Conservation (phyloP, 2,888 invertebrate species). For the Melieria picta region DNA sequence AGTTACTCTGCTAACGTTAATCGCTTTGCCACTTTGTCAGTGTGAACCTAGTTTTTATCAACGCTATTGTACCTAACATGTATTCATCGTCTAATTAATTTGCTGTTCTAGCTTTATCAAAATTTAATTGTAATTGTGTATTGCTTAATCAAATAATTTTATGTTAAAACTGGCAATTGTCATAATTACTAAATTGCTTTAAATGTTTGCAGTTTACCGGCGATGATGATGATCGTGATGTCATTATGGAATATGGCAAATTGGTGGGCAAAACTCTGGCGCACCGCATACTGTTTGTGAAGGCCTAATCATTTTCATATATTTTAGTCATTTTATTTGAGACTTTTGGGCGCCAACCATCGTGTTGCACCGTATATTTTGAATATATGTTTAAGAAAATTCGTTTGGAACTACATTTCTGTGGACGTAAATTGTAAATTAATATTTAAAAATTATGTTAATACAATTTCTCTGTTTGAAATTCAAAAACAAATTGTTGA, state of each 20-base stretch:
- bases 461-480: too few species aligned
- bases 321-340: too few species aligned
- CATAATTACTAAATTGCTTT: neutral
- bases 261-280: constrained; percentile 63
- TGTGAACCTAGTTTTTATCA: neutral
- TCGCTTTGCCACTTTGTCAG: neutral
- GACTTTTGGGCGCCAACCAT: too few species aligned
- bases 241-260: constrained; percentile 60
- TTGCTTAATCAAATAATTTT: constrained; percentile 6
- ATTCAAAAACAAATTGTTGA: too few species aligned
- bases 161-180: neutral
- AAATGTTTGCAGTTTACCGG: constrained; percentile 50
- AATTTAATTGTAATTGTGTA: neutral
- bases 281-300: constrained; percentile 59
- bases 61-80: neutral
- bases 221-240: constrained; percentile 46
- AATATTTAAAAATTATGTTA: too few species aligned
- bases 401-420: too few species aligned
- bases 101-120: neutral
- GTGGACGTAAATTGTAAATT: too few species aligned
- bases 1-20: constrained; percentile 7
- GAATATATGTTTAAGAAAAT: too few species aligned
- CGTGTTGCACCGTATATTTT: too few species aligned
- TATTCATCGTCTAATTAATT: constrained; percentile 17
- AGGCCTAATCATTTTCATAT: constrained; percentile 38